Base-by-base conservation (phyloP, 2,113 vertebrate genomes). In the Muntiacus muntjak region DNA sequence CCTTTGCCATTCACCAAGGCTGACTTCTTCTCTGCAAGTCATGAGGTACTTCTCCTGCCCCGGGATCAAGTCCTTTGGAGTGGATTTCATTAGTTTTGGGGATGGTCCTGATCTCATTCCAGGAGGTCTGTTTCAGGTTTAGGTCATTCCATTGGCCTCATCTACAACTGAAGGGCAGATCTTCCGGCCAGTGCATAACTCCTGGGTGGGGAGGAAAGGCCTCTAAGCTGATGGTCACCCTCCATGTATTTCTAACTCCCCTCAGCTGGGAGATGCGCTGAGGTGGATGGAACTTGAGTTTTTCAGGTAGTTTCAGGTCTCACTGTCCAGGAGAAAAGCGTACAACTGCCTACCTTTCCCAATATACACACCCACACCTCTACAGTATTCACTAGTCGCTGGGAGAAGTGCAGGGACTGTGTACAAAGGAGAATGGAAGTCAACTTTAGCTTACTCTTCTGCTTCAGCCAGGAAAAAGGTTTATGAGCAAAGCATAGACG, bases 111-210 rank as follows among this genome's bases (percentile, higher is more conserved):
- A 95, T 92, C 82, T 89, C 94, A 89, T 97, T 94, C 95, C 91
- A 85, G 85, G 57, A 97, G 90, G 71, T 95, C 92, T 89, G 88
- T 96, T 96, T 98, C 92, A 87, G 96, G 94, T 97, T 98, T 97
- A 98, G 92, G 85, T 98, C 96, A 97, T 93, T 89, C 76, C 62
- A 79, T 4, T 94, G 98, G 95, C 92, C 88, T 94, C 96, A 55
- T 84, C 57, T 90, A 76, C 93, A 57, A 88, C 89, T 67, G 64
- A 97, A 95, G 90, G 90, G 96, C 95, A 96, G 94, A 95, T 96
- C 94, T 96, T 67, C 81, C 16, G 84, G 97, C 74, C 96, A 90
- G 47, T 93, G 95, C 36, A 3, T 71, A 94, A 97, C 93, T 91
- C 97, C 92, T 54, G 94, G 96, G 96, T 0, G 26, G 96, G 88